Evolutionary conservation across 1,140 invertebrate species (phyloP).

Genomic region (Caenorhabditis briggsae): DNA sequence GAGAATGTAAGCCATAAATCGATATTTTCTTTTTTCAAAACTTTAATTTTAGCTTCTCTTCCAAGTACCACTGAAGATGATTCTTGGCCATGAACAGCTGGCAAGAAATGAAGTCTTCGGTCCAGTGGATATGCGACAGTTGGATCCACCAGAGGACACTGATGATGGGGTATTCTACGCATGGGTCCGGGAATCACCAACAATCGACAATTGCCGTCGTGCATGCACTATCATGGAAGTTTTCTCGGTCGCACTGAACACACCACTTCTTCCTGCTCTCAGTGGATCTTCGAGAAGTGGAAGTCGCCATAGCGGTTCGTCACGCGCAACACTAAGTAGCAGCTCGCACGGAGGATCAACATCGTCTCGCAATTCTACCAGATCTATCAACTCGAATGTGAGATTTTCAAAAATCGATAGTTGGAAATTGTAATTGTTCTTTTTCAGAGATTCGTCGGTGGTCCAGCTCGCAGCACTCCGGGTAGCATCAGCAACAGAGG

Average conservation of each 20-base stretch:
- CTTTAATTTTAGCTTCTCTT: background rate
- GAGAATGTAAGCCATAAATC: background rate
- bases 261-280: background rate
- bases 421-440: background rate
- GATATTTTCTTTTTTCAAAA: background rate
- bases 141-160: background rate
- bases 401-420: background rate
- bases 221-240: constrained; percentile 1
- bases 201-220: background rate
- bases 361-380: background rate
- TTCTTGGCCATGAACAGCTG: background rate
- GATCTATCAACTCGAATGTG: background rate
- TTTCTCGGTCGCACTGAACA: background rate
- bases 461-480: background rate
- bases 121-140: background rate
- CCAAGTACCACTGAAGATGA: background rate
- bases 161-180: background rate
- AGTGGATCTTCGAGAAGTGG: background rate
- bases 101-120: background rate
- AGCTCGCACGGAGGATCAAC: background rate
- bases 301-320: background rate
- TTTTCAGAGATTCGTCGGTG: constrained; percentile 31
- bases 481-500: too few species aligned
- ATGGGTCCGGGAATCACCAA: constrained; percentile 3
- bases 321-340: background rate